Conservation (phyloP, 2,797 vertebrate species). For the Knipowitschia caucasica region DNA sequence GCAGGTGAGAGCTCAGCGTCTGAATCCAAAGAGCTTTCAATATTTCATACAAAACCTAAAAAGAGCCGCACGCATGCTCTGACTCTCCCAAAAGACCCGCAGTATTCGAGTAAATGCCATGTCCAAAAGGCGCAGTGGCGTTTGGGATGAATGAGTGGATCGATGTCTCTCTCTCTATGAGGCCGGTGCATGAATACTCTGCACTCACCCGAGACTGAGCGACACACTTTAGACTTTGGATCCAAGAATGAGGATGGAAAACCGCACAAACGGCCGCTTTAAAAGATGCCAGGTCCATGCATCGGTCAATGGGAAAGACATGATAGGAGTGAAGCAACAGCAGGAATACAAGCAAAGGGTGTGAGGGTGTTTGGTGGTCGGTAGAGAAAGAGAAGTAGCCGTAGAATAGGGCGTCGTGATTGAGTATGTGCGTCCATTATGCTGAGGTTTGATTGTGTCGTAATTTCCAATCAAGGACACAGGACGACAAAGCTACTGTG, state of each 20-base stretch:
- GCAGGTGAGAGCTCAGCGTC: not conserved
- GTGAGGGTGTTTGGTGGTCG: not conserved
- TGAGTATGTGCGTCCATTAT: not conserved
- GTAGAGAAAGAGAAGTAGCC: not conserved
- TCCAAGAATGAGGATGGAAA: slow-evolving; percentile 37
- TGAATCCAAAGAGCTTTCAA: slow-evolving; percentile 8
- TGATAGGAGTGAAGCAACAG: slow-evolving; percentile 7
- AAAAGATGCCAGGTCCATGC: slow-evolving; percentile 19
- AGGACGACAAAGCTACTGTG: no score
- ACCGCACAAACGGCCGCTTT: slow-evolving; percentile 2
- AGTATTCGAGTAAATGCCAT: slow-evolving; percentile 29
- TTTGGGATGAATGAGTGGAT: slow-evolving; percentile 58
- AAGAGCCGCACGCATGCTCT: slow-evolving; percentile 1
- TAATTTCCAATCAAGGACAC: no score
- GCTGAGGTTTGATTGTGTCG: no score
- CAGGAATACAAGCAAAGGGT: slow-evolving; percentile 42
- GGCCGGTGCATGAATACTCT: slow-evolving; percentile 54
- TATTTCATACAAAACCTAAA: slow-evolving; percentile 24
- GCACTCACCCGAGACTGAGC: slow-evolving; percentile 26
- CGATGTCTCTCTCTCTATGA: slow-evolving; percentile 39
- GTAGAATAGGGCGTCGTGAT: not conserved
- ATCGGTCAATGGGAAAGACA: slow-evolving; percentile 33
- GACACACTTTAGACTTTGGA: slow-evolving; percentile 22
- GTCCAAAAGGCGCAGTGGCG: slow-evolving; percentile 43
- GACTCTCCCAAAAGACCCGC: slow-evolving; percentile 18